Base-by-base conservation (phyloP, 2,797 vertebrate genomes). In the Tangara arthus region DNA sequence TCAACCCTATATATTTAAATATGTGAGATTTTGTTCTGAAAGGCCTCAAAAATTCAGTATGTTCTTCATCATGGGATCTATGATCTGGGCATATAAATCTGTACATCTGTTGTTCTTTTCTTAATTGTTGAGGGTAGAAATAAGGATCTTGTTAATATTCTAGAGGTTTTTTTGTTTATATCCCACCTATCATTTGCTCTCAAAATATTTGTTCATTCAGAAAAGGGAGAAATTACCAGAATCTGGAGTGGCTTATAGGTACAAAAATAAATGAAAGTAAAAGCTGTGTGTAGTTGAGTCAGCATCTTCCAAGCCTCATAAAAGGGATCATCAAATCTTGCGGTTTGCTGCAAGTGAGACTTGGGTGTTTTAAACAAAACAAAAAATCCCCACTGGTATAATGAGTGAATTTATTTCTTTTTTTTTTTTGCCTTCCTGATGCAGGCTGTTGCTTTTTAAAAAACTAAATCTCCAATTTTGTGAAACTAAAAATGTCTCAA, bases 361-460 rank as follows among this genome's bases (percentile, higher is more conserved):
- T 46, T 56, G 5, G 1, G 15, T 52, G 11, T 70, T 94, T 75
- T 50, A 61, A 92, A 46, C 10, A 50, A 49, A 49, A 18, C 4
- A 66, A 46, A 77, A 84, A 42, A 21, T 7, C 3, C 5, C 9
- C 11, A 27, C 9, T 60, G 11, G 11, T 77, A 39, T 59, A 79
- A 69, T 44, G 5, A 34, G 3, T 35, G n/a, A 27, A 22, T 42
- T 55, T 15, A 6, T 24, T 52, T 57, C 17, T 27, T 39, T 57
- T 24, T 18, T 53, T 30, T 49, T 5, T 2, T 2, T 50, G 15
- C 2, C 2, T 3, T 57, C 11, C 50, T 11, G 3, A 37, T 64
- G 61, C 5, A 37, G 19, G 11, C 41, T 60, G 3, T 63, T 82
- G 27, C 12, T 89, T 84, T 72, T 69, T 57, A 39, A 81, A 70